Evolutionary conservation across 2,113 vertebrate genomes (phyloP).

Genomic region (Lagenorhynchus albirostris): DNA sequence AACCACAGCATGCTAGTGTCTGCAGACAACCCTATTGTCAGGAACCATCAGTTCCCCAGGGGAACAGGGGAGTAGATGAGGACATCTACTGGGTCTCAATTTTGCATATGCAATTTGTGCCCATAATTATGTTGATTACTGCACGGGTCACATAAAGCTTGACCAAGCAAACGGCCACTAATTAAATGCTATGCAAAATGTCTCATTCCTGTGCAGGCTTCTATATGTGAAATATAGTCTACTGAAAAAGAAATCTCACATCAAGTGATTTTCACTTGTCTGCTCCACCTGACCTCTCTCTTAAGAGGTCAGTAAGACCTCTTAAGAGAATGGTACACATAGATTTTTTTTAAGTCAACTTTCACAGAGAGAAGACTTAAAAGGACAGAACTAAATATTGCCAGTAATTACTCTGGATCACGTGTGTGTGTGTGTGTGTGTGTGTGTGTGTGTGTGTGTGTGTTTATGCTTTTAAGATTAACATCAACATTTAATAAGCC

Average conservation of each 20-base stretch:
- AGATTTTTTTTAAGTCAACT: neutral
- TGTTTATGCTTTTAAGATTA: neutral
- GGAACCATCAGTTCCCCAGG: neutral
- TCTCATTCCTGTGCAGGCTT: neutral
- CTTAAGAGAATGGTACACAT: neutral
- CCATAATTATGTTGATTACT: conserved; percentile 51
- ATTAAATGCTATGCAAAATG: conserved; percentile 61
- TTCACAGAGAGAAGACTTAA: neutral
- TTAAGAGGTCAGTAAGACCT: neutral
- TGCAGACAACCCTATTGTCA: neutral
- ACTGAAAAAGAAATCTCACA: neutral
- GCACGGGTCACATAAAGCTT: conserved; percentile 49
- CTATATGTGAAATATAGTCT: neutral
- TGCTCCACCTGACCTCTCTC: neutral
- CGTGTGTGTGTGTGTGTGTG: neutral
- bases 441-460: neutral
- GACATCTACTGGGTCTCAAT: neutral
- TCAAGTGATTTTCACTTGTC: neutral
- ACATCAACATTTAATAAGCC: neutral
- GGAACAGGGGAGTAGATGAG: neutral
- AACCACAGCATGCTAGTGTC: neutral
- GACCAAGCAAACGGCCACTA: conserved; percentile 44
- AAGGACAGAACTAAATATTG: neutral
- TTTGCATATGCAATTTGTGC: conserved; percentile 24
- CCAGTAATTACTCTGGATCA: neutral